phyloP scores from a whole-genome alignment of 2,797 vertebrate species.

The Neosalanx taihuensis region DNA sequence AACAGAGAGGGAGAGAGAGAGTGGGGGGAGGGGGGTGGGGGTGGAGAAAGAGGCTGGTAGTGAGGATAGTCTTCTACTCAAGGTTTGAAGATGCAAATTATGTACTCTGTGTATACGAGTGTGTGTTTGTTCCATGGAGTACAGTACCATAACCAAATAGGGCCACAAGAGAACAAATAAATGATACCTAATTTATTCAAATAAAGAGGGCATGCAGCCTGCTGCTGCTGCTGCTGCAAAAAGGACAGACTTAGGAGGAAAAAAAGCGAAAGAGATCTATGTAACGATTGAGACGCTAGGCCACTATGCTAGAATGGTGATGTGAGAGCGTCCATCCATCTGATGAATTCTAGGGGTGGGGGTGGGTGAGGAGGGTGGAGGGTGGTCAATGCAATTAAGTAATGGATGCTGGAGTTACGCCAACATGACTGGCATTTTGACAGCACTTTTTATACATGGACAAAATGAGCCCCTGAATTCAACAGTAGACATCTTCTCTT shows the following conservation, averaged over 20 bases:
- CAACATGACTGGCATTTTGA: constrained; percentile 3
- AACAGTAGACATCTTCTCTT: not conserved
- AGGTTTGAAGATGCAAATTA: no score
- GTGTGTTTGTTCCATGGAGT: not conserved
- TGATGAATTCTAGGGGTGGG: constrained; percentile 25
- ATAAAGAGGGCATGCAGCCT: not conserved
- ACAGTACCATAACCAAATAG: not conserved
- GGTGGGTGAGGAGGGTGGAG: constrained; percentile 1
- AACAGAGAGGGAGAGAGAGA: not conserved
- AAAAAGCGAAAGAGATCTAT: constrained; percentile 13
- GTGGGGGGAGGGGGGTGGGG: not conserved
- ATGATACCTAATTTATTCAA: not conserved
- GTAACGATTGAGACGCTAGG: constrained; percentile 3
- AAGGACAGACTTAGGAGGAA: not conserved
- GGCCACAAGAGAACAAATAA: not conserved
- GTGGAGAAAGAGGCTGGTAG: not conserved
- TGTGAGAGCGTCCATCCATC: constrained; percentile 13
- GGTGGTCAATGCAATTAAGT: constrained; percentile 18
- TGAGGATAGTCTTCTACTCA: no score
- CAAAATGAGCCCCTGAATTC: constrained; percentile 4
- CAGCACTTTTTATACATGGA: not conserved
- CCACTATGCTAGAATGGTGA: not conserved
- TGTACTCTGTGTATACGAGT: not conserved
- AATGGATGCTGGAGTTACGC: constrained; percentile 25
- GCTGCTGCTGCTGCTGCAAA: not conserved